These are phyloP conservation scores for Cryptotis parvus DNA, from an alignment of 2,113 vertebrate genomes.

Conservation along the genomic window DNA sequence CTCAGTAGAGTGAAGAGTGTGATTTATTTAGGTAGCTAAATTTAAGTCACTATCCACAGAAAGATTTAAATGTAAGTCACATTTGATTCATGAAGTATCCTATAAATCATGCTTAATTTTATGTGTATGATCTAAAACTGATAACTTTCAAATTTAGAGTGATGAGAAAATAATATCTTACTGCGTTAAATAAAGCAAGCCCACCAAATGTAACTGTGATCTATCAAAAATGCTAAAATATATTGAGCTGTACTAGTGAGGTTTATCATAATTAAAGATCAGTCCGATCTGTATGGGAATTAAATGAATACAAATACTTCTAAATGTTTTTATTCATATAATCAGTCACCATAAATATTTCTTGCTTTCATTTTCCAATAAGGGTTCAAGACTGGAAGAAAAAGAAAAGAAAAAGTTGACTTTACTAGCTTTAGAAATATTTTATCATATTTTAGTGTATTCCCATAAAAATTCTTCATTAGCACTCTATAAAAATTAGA, in stretches of 20 bases:
- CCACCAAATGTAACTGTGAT: not conserved
- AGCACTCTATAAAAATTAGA: not conserved
- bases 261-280: not conserved
- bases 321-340: not conserved
- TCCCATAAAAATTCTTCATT: not conserved
- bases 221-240: not conserved
- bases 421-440: not conserved
- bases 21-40: not conserved
- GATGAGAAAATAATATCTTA: not conserved
- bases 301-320: not conserved
- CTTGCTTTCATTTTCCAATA: not conserved
- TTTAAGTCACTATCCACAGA: not conserved
- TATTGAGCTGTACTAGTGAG: not conserved
- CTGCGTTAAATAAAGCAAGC: not conserved
- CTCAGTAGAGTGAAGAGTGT: not conserved
- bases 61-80: not conserved
- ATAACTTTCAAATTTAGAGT: not conserved
- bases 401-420: not conserved
- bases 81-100: not conserved
- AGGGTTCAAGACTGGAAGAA: not conserved
- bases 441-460: not conserved
- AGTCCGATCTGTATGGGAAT: not conserved
- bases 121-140: not conserved
- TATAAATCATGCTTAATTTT: not conserved
- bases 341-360: not conserved